Conservation (phyloP, 2,888 invertebrate species). For the Rhingia rostrata region DNA sequence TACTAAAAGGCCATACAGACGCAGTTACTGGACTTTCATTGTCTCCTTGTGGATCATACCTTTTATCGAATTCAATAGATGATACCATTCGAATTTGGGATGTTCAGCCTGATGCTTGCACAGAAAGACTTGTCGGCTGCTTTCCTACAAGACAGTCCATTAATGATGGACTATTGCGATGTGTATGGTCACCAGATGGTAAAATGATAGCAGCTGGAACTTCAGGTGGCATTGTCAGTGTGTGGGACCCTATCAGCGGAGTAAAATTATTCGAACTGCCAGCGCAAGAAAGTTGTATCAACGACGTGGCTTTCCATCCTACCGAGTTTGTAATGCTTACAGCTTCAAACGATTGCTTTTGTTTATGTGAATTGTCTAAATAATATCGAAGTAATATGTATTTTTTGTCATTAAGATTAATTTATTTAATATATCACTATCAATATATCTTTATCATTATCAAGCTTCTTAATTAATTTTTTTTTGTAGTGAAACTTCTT, state of each 20-base stretch:
- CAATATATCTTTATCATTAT: too few species aligned
- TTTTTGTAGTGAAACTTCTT: too few species aligned
- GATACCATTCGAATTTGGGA: constrained; percentile 98
- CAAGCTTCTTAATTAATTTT: too few species aligned
- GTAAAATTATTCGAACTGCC: constrained; percentile 94
- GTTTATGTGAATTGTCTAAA: constrained; percentile 89
- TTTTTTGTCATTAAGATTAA: too few species aligned
- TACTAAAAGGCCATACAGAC: constrained; percentile 96
- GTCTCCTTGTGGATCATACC: constrained; percentile 88
- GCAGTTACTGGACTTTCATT: constrained; percentile 93
- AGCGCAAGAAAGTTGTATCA: constrained; percentile 98
- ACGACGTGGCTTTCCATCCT: constrained; percentile 97
- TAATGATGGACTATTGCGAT: not conserved
- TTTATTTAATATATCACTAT: too few species aligned
- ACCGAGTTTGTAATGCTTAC: constrained; percentile 96
- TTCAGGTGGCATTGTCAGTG: constrained; percentile 74
- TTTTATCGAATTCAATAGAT: constrained; percentile 99
- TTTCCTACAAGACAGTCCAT: not conserved
- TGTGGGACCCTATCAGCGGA: constrained; percentile 96
- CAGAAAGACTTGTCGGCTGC: not conserved
- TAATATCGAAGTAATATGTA: not conserved
- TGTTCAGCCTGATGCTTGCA: constrained; percentile 1
- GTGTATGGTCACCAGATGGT: constrained; percentile 88
- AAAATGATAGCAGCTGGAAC: constrained; percentile 86
- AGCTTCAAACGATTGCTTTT: constrained; percentile 96